Evolutionary conservation across 2,888 invertebrate genomes (phyloP).

Genomic region (Hydriomena furcata): DNA sequence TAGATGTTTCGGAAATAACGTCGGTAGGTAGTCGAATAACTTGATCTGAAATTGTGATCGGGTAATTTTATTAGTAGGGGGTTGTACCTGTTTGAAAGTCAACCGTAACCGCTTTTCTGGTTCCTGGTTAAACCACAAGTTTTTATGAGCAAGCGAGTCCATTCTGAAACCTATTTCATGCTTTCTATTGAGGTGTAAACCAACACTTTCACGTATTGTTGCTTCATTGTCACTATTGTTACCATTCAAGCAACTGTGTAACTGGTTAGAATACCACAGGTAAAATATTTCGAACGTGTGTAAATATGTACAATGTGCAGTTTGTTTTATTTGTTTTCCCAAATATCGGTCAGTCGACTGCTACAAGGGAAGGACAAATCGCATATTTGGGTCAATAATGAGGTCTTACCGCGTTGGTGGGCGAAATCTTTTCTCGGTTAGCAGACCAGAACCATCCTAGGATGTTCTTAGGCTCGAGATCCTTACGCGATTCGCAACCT

Average conservation of each 20-base stretch:
- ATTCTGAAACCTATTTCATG: slow-evolving; percentile 19
- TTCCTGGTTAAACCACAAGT: slow-evolving; percentile 23
- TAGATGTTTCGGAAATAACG: too few species aligned
- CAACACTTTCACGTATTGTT: slow-evolving; percentile 27
- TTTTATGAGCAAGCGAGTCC: slow-evolving; percentile 7
- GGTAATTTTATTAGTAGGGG: background rate
- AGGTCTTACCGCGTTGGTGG: slow-evolving; percentile 87
- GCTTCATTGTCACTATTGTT: slow-evolving; percentile 27
- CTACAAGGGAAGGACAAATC: too few species aligned
- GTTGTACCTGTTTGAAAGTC: slow-evolving; percentile 6
- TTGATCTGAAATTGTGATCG: background rate
- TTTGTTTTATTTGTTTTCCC: too few species aligned
- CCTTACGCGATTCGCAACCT: slow-evolving; percentile 93
- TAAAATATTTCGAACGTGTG: background rate
- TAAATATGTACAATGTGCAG: background rate
- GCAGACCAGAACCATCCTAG: slow-evolving; percentile 98
- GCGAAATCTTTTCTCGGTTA: slow-evolving; percentile 92
- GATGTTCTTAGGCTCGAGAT: slow-evolving; percentile 92
- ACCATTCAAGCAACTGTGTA: slow-evolving; percentile 3
- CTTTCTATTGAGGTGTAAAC: slow-evolving; percentile 29
- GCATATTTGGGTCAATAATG: background rate
- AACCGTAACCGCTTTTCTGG: slow-evolving; percentile 8
- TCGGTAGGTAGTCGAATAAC: background rate
- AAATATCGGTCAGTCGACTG: too few species aligned
- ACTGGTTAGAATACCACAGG: background rate